Base-by-base conservation (phyloP, 1,140 invertebrate species). In the Sycobia sp. region DNA sequence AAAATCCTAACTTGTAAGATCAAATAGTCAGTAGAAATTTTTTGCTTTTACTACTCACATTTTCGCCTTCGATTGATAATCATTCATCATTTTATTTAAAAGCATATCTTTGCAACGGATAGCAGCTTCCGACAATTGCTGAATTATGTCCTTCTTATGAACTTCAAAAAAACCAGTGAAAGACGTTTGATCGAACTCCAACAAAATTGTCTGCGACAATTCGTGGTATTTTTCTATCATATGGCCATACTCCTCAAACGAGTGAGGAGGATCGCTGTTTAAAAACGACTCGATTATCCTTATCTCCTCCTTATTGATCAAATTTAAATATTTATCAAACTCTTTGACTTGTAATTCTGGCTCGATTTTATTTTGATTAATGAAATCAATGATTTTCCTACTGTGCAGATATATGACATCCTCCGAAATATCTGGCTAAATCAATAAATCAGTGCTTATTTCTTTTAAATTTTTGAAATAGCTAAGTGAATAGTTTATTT, bases 161-260 rank as follows among this genome's bases (percentile, higher is more conserved):
- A 98, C 87, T 70, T 93, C 90, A 77, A 94, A 97, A 76, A 96
- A 89, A 22, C 92, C 92, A 60, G 93, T 87, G 18, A 88, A 86
- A 27, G 91, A 84, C 1, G 88, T 87, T 38, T 87, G 85, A 71
- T 88, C 85, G 18, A 89, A 83, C 51, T 86, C 84, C 2, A 84
- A 80, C 9, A 87, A 86, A 59, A 93, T 88, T 59, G 86, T 83
- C 59, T 84, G 81, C 10, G 86, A 83, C 23, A 92, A 77, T 32
- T 84, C 75, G 57, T 89, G 84, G 70, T 89, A 92, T 65, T 87
- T 84, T 32, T 86, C 76, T 9, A 92, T 85, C 65, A 89, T 77
- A 13, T 82, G 78, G 27, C 83, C 83, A 69, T 87, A 91, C 65
- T 90, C 85, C 20, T 92, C 85, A 58, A 93, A 91, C 1, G 78